Percentiles rank a stretch among this genome's conserved stretches.
Conservation (phyloP, 2,888 invertebrate genomes). For the Chrysotoxum bicinctum region DNA sequence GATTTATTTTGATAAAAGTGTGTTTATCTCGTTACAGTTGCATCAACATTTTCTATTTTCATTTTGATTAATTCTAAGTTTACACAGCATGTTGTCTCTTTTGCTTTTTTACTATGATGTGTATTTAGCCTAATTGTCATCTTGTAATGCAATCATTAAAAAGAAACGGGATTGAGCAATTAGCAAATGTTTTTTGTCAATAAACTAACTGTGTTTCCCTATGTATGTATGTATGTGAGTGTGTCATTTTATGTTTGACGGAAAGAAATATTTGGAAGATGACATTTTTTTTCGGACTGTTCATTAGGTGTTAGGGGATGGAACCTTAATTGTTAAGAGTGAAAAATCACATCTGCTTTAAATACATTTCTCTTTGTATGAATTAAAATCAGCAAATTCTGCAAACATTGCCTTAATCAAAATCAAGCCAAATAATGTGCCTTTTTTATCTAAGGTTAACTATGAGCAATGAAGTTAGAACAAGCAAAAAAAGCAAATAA, state of each 20-base stretch:
- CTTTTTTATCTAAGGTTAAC: neutral
- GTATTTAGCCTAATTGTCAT: slow-evolving; percentile 61
- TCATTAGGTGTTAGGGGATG: neutral
- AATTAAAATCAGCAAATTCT: neutral
- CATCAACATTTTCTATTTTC: slow-evolving; percentile 7
- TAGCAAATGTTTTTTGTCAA: slow-evolving; percentile 54
- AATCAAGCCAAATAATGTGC: neutral
- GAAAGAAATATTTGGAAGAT: neutral
- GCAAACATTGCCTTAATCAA: neutral
- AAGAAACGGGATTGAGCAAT: slow-evolving; percentile 64
- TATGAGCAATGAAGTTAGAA: neutral
- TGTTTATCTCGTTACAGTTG: neutral
- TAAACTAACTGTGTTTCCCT: neutral
- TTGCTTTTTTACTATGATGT: slow-evolving; percentile 6
- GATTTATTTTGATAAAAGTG: slow-evolving; percentile 15
- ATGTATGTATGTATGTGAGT: neutral
- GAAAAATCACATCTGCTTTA: neutral
- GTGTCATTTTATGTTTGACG: neutral
- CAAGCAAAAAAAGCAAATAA: neutral
- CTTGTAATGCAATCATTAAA: slow-evolving; percentile 55
- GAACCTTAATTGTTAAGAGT: neutral
- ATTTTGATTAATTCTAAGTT: slow-evolving; percentile 33
- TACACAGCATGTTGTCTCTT: slow-evolving; percentile 23
- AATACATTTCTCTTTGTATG: neutral
- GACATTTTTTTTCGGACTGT: neutral